Base-by-base conservation (phyloP, 53 echinoderm and acorn worm genomes). In the Paracentrotus lividus region DNA sequence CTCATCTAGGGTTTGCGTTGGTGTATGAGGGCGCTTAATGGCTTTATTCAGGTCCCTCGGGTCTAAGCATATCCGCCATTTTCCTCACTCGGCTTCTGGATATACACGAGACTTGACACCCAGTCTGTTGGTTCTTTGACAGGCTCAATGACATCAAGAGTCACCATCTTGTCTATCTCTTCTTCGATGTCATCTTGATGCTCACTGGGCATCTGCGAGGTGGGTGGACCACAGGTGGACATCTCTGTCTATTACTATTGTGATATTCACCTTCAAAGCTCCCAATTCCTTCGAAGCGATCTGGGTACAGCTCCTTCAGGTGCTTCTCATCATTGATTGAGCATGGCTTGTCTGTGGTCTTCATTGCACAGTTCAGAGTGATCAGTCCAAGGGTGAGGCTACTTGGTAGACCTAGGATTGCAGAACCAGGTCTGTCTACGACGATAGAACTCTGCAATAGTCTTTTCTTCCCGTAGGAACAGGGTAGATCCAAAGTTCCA, bases 31-130 rank as follows among this genome's bases (percentile, higher is more conserved):
- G 42, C 95, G 85, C 84, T 97, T 97, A 31, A 96, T 93, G 42
- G 96, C 94, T 2, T 47, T 69, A 42, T 97, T 97, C 47, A 95
- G 53, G 85, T 95, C 96, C 51, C 93, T 96, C 13, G 96, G 97
- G 56, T 97, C 97, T 47, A 96, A 85, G 55, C 96, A 97, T 21
- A 97, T 45, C 21, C 93, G 81, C 77, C 84, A 93, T 54, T 45
- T 59, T 5, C 94, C 95, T n/a, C n/a, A 85, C 66, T 94, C 8
- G 77, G 76, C 42, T 94, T 94, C 59, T 77, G 88, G 14, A 18
- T 15, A 61, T 88, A 77, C 0, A n/a, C 89, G 20, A 94, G 23
- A 47, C 92, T 94, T 8, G 85, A 85, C 34, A 94, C 94, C 92
- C 94, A 94, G 24, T 66, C 69, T 13, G 91, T 91, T 43, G 94